Evolutionary conservation across 2,888 invertebrate genomes (phyloP), one percentile per base, ranked within the genome.

Genomic region (Callimorpha dominula): DNA sequence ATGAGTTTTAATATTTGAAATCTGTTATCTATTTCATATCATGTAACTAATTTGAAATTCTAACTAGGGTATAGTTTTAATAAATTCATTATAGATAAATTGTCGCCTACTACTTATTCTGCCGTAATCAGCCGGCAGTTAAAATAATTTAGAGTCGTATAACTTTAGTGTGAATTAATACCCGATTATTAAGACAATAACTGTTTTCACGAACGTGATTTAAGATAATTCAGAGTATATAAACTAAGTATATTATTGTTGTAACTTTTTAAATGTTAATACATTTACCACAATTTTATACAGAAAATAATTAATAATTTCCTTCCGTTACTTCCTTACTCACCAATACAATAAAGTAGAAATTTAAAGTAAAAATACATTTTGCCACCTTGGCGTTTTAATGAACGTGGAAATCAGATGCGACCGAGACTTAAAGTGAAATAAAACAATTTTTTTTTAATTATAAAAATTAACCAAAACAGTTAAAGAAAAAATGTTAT

Each of bases 1-100:
- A 14, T 31, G 0, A 7, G 31, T 60, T 50, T 31, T 50, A 57
- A 57, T 43, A 43, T 68, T 57, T n/a, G 14, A 57, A 4, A 68
- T 43, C 7, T 57, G 49, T 49, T 60, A 60, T 31, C 31, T 31
- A 31, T 14, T 5, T 60, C 60, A 20, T 60, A 31, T 60, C 64
- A 64, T 17, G 64, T 64, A 42, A 60, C 60, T 14, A 60, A 60
- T 60, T 60, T 60, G 12, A 60, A 60, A 60, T 31, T 60, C 14
- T 60, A 60, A 60, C 31, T 31, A 60, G 31, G 14, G 14, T 60
- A 20, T 31, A 60, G 14, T 31, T 60, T 31, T 6, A 14, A 20
- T 60, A 60, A 31, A 60, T 60, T 60, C 20, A 60, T 60, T 60
- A 31, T 20, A 60, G 31, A 14, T 60, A 60, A 60, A 31, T 14